Percentiles rank a stretch among this genome's conserved stretches.
These are phyloP conservation scores for Spinus pinus DNA, from an alignment of 2,797 vertebrate species.

Conservation along the genomic window DNA sequence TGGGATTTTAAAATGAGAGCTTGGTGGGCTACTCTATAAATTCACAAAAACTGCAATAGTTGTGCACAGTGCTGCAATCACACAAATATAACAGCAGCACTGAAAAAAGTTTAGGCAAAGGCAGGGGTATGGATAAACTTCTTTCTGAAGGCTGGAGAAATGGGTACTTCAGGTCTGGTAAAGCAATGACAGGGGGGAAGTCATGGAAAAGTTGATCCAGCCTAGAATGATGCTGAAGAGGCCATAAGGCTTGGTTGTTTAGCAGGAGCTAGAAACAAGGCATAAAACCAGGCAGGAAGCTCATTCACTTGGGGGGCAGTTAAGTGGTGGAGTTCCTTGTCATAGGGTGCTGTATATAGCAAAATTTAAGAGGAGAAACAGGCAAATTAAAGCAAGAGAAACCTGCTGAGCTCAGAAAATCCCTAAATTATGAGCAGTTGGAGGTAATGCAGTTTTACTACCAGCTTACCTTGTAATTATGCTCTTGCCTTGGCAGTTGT, in stretches of 20 bases:
- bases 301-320: background rate
- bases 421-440: background rate
- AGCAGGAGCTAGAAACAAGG: background rate
- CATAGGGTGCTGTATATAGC: background rate
- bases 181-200: background rate
- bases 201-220: background rate
- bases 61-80: background rate
- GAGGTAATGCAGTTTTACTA: background rate
- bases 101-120: background rate
- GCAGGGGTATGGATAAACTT: background rate
- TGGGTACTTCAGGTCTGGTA: background rate
- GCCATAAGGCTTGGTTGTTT: background rate
- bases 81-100: background rate
- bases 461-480: background rate
- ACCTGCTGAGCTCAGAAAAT: background rate
- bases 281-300: background rate
- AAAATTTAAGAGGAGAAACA: background rate
- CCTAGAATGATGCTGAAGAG: background rate
- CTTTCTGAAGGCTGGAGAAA: background rate
- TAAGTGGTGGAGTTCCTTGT: background rate
- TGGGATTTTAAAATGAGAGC: background rate
- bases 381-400: background rate
- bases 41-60: background rate
- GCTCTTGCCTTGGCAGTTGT: background rate
- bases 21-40: background rate